These are phyloP conservation scores for Platalea minor DNA, from an alignment of 2,797 vertebrate species.

Conservation along the genomic window DNA sequence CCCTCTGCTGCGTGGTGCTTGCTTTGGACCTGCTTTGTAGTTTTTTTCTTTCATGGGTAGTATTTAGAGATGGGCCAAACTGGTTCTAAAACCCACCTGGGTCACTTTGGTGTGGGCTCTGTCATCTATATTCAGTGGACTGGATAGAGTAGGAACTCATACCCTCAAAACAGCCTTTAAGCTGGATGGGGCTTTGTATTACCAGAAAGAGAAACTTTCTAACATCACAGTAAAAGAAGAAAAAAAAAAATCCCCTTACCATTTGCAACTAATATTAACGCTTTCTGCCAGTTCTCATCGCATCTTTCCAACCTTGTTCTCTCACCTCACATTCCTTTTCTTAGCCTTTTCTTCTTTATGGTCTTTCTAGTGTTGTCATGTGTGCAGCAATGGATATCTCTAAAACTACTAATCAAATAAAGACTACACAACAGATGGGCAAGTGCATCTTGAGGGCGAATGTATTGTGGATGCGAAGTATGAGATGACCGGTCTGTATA, in stretches of 20 bases:
- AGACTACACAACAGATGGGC: background rate
- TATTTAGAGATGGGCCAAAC: conserved; percentile 47
- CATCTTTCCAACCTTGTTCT: background rate
- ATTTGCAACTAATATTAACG: background rate
- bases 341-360: conserved; percentile 48
- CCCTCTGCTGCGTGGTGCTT: conserved; percentile 62
- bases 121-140: background rate
- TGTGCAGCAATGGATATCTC: background rate
- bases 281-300: background rate
- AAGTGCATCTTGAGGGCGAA: conserved; percentile 52
- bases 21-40: conserved; percentile 35
- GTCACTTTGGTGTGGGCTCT: conserved; percentile 12
- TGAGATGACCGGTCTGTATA: background rate
- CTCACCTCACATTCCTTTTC: background rate
- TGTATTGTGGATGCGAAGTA: conserved; percentile 1
- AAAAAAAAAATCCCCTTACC: background rate
- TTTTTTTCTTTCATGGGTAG: background rate
- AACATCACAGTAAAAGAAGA: background rate
- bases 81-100: conserved; percentile 11
- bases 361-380: background rate
- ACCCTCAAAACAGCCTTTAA: background rate
- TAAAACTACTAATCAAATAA: conserved; percentile 53
- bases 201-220: background rate
- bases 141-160: background rate
- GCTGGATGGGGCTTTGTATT: background rate